Base-by-base conservation (phyloP, 2,888 invertebrate species). In the Apamea epomidion region DNA sequence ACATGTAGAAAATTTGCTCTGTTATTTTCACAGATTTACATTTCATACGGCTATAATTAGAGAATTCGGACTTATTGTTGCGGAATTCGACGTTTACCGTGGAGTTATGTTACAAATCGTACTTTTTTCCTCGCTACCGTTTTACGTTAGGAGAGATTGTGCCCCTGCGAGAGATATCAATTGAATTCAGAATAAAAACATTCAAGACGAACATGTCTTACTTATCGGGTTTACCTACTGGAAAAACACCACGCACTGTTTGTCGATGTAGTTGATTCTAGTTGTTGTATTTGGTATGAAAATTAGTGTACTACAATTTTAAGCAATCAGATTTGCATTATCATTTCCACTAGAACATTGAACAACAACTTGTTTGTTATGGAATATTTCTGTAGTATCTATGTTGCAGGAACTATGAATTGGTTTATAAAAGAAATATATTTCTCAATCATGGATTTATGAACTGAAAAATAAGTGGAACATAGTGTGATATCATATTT, bases 1-100 rank as follows among this genome's bases (percentile, higher is more conserved):
- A 96, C 97, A 96, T 94, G 93, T 94, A 95, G 94, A 95, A 95
- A 95, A 95, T 95, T 94, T 94, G 93, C 95, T 95, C 91, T 95
- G 95, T 95, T 96, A 95, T 96, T 95, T 96, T 96, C 95, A 94
- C 94, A 95, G 95, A 96, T 96, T 96, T 96, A 95, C 94, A 95
- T 95, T 96, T 96, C 96, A 93, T 95, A 95, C 93, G 93, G 94
- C 96, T 96, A 96, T 96, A 95, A 94, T 96, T 96, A 96, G 96
- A 95, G 94, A 94, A 94, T 95, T 95, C 94, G 91, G 91, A 94
- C 93, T 94, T 96, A 95, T 95, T 96, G 94, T 94, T 93, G 93
- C 94, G 93, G 94, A 94, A 94, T 95, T 95, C 92, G 92, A 91
- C 92, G 93, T 94, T 94, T 94, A 93, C 92, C 88, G 91, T 85